Evolutionary conservation across 1,140 invertebrate genomes (phyloP), one percentile per base, ranked within the genome.

Genomic region (Calliopsis andreniformis): DNA sequence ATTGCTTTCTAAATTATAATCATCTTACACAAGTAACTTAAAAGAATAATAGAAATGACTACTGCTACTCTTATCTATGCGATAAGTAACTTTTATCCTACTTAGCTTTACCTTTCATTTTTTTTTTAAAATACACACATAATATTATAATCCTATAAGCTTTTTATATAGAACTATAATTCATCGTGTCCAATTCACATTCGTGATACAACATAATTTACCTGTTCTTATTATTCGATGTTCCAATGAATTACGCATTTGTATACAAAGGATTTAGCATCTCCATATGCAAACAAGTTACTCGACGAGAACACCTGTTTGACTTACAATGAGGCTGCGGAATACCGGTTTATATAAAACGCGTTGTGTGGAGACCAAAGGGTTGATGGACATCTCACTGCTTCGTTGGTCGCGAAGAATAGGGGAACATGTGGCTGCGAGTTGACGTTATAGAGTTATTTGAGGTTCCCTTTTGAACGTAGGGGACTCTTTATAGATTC

Each of bases 341-440:
- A 20, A 30, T 70, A 76, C 64, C 53, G 32, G 73, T 76, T 58
- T 35, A 20, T 12, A 8, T 20, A 1, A 14, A 39, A 6, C 32
- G 7, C 25, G 28, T 51, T 59, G 28, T 18, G 3, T 8, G 20
- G 20, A 25, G 25, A 58, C 39, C 59, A 71, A 77, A 25, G 78
- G 78, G 30, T 77, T 56, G 64, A 67, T 28, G 56, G 59, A 45
- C 49, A 45, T 66, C 69, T 78, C 69, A 47, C 76, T 81, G 71
- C 58, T 81, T 78, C 51, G 70, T 32, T 66, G 64, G 69, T 64
- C 58, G 53, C 49, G 10, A 12, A 14, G 69, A 55, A 69, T 58
- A 81, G 79, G 76, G 35, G 23, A 78, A 12, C 64, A 81, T 73
- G 66, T 25, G 30, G 1, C 1, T n/a, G 12, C 16, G 3, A n/a